Evolutionary conservation across 2,797 vertebrate genomes (phyloP).

Genomic region (Tadarida brasiliensis): DNA sequence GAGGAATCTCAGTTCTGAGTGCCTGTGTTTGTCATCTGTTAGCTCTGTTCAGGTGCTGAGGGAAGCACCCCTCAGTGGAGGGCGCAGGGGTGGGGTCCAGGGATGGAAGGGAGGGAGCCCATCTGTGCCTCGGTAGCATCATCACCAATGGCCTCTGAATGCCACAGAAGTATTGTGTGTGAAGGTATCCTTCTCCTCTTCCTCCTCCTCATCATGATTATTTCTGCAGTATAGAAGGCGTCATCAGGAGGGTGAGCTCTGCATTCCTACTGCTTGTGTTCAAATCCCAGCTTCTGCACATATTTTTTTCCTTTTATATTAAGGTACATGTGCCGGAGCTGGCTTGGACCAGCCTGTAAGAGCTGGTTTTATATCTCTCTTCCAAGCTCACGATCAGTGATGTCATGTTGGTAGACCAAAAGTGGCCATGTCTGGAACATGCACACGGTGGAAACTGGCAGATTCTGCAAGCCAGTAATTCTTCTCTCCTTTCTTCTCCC

Average conservation of each 20-base stretch:
- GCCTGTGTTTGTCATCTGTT: not conserved
- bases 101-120: not conserved
- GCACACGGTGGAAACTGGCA: not conserved
- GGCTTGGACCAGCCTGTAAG: not conserved
- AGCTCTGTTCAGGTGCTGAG: not conserved
- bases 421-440: not conserved
- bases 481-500: too few relatives aligned
- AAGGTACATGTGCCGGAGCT: not conserved
- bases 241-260: not conserved
- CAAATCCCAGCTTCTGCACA: not conserved
- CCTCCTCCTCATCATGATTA: not conserved
- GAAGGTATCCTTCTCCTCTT: not conserved
- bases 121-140: not conserved
- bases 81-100: accelerated
- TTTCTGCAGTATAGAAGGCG: not conserved
- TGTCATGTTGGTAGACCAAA: not conserved
- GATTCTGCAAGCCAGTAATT: not conserved
- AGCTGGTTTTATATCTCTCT: not conserved
- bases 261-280: not conserved
- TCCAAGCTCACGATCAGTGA: not conserved
- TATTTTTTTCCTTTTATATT: not conserved
- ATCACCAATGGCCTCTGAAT: not conserved
- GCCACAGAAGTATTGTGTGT: not conserved
- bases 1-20: not conserved
- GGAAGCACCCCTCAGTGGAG: not conserved